Evolutionary conservation across 2,797 vertebrate genomes (phyloP).

Genomic region (Phoebastria nigripes): DNA sequence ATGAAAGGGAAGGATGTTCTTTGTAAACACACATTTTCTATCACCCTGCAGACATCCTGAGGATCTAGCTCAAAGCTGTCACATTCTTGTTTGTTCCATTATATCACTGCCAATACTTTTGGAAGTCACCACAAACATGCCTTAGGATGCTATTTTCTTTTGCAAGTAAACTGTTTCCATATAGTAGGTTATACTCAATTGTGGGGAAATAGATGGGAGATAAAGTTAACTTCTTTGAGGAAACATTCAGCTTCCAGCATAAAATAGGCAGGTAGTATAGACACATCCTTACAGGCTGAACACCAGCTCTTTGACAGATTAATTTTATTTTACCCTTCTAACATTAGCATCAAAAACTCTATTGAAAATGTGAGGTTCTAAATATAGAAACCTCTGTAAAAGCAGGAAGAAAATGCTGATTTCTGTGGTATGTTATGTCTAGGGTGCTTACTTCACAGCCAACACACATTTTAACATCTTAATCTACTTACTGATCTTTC

Average conservation of each 20-base stretch:
- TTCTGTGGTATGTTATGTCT: neutral
- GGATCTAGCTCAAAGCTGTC: neutral
- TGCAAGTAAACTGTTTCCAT: neutral
- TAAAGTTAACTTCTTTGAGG: neutral
- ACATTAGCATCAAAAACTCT: neutral
- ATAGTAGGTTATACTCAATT: neutral
- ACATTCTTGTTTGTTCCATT: constrained; percentile 5
- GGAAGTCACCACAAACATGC: neutral
- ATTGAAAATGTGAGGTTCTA: neutral
- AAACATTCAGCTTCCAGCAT: neutral
- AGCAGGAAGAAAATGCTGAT: neutral
- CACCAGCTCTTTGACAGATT: neutral
- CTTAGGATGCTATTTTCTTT: neutral
- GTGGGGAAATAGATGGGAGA: neutral
- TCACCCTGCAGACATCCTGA: constrained; percentile 3
- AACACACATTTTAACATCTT: constrained; percentile 5
- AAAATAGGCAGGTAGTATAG: neutral
- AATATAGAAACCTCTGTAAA: neutral
- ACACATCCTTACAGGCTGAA: neutral
- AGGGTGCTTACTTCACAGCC: neutral
- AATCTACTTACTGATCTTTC: neutral
- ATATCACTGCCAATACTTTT: neutral
- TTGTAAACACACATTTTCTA: constrained; percentile 22
- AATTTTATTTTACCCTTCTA: constrained; percentile 23
- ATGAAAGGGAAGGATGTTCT: constrained; percentile 26